These are phyloP conservation scores for Drosophila neoperkinsi DNA, from an alignment of 2,888 invertebrate genomes.

Conservation along the genomic window DNA sequence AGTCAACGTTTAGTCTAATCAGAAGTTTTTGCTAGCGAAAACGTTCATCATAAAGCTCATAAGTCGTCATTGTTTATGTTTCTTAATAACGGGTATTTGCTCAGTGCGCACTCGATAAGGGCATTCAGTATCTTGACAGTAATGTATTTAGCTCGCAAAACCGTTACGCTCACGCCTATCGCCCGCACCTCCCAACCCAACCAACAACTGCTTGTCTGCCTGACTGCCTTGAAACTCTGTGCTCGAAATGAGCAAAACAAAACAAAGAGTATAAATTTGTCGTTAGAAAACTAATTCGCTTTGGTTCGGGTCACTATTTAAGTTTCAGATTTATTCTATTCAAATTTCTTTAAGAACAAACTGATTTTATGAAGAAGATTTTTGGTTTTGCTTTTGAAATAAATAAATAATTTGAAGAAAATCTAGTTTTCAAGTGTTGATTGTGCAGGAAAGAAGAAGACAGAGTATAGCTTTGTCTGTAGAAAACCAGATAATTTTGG, in stretches of 20 bases:
- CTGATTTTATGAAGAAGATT: neutral
- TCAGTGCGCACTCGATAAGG: constrained; percentile 44
- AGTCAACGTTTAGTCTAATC: constrained; percentile 41
- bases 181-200: neutral
- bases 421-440: neutral
- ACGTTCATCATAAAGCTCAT: constrained; percentile 42
- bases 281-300: neutral
- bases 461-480: neutral
- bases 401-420: neutral
- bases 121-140: constrained; percentile 63
- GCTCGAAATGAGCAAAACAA: neutral
- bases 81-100: constrained; percentile 62
- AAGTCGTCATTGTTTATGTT: constrained; percentile 65
- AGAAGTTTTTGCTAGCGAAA: constrained; percentile 17
- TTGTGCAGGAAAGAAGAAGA: neutral
- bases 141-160: constrained; percentile 19
- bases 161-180: neutral
- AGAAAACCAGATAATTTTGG: neutral
- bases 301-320: neutral
- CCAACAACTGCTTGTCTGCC: neutral
- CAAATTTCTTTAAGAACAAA: neutral
- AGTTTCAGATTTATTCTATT: neutral
- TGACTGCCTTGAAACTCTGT: neutral
- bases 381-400: neutral
- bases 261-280: neutral